Percentiles rank a stretch among this genome's conserved stretches.
Evolutionary conservation across 2,113 vertebrate species (phyloP).

Genomic region (Dendrocopos noguchii): DNA sequence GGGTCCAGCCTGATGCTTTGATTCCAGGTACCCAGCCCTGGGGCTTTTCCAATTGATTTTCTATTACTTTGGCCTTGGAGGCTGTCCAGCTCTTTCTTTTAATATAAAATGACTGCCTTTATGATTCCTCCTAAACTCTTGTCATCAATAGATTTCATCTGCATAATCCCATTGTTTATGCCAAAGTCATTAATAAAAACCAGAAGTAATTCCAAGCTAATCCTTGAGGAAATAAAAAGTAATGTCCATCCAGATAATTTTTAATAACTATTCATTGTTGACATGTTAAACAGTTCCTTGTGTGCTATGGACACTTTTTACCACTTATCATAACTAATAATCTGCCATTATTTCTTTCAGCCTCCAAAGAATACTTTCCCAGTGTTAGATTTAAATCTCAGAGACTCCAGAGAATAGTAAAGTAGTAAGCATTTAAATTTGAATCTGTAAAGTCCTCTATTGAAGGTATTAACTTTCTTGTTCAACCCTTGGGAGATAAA

Average conservation of each 20-base stretch:
- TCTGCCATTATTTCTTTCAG: not conserved
- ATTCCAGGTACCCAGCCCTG: not conserved
- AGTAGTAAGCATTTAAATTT: not conserved
- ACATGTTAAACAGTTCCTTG: slow-evolving; percentile 8
- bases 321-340: not conserved
- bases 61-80: not conserved
- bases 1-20: not conserved
- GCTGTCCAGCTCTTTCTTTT: not conserved
- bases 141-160: not conserved
- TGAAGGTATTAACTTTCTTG: not conserved
- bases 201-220: not conserved
- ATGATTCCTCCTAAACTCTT: not conserved
- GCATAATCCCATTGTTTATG: not conserved
- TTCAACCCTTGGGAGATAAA: not conserved
- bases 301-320: not conserved
- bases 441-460: not conserved
- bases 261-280: not conserved
- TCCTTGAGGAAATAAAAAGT: not conserved
- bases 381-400: not conserved
- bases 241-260: not conserved
- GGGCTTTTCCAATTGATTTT: not conserved
- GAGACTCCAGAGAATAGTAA: not conserved
- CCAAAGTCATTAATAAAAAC: not conserved
- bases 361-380: not conserved
- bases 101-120: not conserved